Evolutionary conservation across 2,113 vertebrate species (phyloP), one percentile per base, ranked within the genome.

Genomic region (Scomber colias): DNA sequence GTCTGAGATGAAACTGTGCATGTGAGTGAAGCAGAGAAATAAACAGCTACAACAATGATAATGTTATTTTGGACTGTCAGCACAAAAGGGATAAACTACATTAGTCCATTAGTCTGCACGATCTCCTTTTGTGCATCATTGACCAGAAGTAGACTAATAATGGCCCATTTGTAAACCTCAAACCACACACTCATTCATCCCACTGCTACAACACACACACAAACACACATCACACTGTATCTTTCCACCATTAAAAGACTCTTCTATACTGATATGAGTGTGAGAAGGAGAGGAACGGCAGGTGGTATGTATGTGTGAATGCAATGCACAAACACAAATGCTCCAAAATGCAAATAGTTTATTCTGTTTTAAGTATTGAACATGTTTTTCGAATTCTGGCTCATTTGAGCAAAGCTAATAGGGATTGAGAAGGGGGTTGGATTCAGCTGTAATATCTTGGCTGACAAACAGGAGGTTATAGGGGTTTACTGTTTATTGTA

Each of bases 161-260:
- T 73, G 84, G 61, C 15, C 85, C 78, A 86, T 85, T 90, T 87
- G 73, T 57, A 75, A 81, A 88, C 87, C 84, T 60, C 85, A 86
- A 65, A 12, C 50, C 50, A 73, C 69, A 72, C 79, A 65, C 62
- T 78, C 63, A 50, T 44, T 30, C 19, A 56, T 19, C 71, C 64
- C n/a, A 13, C 55, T 44, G 15, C 40, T 17, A 13, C 46, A 19
- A 24, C 53, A 71, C 53, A 48, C 70, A 57, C 56, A 55, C 57
- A 44, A 67, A 59, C 59, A 68, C 46, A 71, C 10, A 54, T 4
- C 1, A 44, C 24, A 30, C 64, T 15, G 17, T 51, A 3, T 54
- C 16, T 61, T 54, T 57, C 71, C 35, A 72, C 40, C 48, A 83
- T 62, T 76, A 46, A n/a, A 11, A 61, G 19, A 45, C 54, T 56